These are phyloP conservation scores for Oxycera nigricornis DNA, from an alignment of 2,888 invertebrate genomes.

Conservation along the genomic window DNA sequence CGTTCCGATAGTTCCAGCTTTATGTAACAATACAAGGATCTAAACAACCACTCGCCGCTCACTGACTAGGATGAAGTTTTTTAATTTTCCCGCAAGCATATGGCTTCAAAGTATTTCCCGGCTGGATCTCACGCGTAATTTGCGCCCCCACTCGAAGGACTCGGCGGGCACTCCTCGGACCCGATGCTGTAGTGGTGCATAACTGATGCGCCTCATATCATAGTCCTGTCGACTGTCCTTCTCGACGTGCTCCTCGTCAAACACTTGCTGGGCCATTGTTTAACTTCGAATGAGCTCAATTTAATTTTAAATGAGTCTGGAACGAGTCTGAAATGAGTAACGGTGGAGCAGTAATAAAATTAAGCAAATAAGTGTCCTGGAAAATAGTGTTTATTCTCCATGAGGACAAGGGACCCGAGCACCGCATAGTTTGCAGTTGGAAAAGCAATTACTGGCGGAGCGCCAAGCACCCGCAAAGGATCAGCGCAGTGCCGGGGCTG, in stretches of 20 bases:
- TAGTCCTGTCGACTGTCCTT: background rate
- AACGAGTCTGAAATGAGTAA: background rate
- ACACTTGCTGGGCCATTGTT: conserved; percentile 8
- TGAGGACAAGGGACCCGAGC: background rate
- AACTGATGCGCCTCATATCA: conserved; percentile 16
- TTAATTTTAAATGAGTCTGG: conserved; percentile 5
- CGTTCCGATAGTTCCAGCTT: conserved; percentile 24
- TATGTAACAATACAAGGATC: conserved; percentile 30
- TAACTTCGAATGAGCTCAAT: conserved; percentile 16
- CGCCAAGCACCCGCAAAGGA: background rate
- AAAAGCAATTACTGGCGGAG: background rate
- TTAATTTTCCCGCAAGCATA: conserved; percentile 37
- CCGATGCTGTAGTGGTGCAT: conserved; percentile 12
- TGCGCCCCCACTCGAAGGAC: conserved; percentile 12
- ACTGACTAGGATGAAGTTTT: conserved; percentile 31
- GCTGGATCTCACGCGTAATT: conserved; percentile 28
- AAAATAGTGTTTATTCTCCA: conserved; percentile 7
- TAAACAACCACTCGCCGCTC: conserved; percentile 6
- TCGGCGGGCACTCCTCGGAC: background rate
- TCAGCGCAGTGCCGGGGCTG: background rate
- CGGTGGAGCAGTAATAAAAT: background rate
- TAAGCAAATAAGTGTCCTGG: background rate
- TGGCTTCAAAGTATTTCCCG: conserved; percentile 14
- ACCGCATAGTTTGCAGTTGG: background rate
- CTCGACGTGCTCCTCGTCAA: conserved; percentile 6